Evolutionary conservation across 2,113 vertebrate species (phyloP), one percentile per base, ranked within the genome.

Genomic region (Nycticryphes semicollaris): DNA sequence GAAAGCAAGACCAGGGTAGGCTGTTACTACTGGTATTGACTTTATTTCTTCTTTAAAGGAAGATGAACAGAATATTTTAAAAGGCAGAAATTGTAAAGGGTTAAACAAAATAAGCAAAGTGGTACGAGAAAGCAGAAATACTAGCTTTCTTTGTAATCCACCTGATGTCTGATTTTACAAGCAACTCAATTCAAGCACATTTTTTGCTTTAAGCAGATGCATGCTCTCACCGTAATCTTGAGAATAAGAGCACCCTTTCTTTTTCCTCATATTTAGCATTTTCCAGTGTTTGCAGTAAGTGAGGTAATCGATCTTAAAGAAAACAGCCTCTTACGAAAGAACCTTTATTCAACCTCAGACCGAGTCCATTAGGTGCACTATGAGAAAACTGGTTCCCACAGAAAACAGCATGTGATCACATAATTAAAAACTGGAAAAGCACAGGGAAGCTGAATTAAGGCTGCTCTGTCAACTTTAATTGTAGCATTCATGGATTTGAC

Each of bases 101-200:
- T 84, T 96, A 87, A 92, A 78, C 89, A 2, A 1, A 84, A n/a
- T 51, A 82, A 81, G 28, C 14, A 35, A 91, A 62, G 18, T 50
- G 57, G 28, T 22, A 83, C 45, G 45, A 57, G 50, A 85, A 87
- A 39, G 57, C 12, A 95, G 59, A 88, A 95, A 63, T 62, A 59
- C 20, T 41, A 67, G n/a, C 37, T 85, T 35, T 50, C 64, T 74
- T 59, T 91, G 60, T 80, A 95, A 74, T 17, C 12, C 74, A 73
- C 33, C 74, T 87, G 31, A 85, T 47, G 53, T 31, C 84, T 60
- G 78, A 69, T 88, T 94, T 91, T 94, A 89, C 51, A 95, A 88
- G 75, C 54, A 94, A 91, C 45, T 85, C 57, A 82, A 68, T 53
- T 80, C 50, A 80, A 77, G 59, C 25, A 57, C 30, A n/a, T 57